A percentile compares a stretch with the other conserved stretches of the same genome.
phyloP scores from a whole-genome alignment of 1,140 invertebrate species.

The Drosophila littoralis region DNA sequence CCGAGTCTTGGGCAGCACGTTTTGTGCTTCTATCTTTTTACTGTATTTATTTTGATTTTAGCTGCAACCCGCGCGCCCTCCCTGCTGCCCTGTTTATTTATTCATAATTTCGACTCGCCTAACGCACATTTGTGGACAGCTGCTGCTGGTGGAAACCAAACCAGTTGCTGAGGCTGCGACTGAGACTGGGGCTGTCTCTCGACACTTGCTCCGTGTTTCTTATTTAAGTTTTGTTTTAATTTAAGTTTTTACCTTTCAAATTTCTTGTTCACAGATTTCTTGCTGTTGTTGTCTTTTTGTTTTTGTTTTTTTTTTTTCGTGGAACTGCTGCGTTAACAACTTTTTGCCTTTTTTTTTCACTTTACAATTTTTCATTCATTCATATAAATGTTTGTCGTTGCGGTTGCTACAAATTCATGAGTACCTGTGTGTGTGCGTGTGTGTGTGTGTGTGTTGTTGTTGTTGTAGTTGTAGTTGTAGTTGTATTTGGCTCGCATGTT shows the following conservation, averaged over 20 bases:
- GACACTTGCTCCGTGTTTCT: slow-evolving; percentile 70
- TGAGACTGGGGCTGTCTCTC: slow-evolving; percentile 49
- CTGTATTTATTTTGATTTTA: slow-evolving; percentile 74
- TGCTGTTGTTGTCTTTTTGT: slow-evolving; percentile 56
- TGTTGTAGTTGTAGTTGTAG: slow-evolving; percentile 25
- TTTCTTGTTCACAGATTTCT: slow-evolving; percentile 75
- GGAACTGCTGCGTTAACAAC: slow-evolving; percentile 81
- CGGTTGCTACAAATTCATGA: slow-evolving; percentile 27
- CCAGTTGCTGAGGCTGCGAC: slow-evolving; percentile 37
- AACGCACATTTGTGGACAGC: slow-evolving; percentile 78
- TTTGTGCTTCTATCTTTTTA: slow-evolving; percentile 49
- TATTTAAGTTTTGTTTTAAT: slow-evolving; percentile 75
- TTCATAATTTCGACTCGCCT: slow-evolving; percentile 67
- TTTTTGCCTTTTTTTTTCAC: slow-evolving; percentile 57
- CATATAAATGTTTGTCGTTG: slow-evolving; percentile 48
- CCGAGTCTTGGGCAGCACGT: slow-evolving; percentile 38
- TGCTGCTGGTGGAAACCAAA: slow-evolving; percentile 45
- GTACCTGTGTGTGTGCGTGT: slow-evolving; percentile 13
- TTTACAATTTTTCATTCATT: slow-evolving; percentile 81
- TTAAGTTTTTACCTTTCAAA: slow-evolving; percentile 78
- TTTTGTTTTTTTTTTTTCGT: slow-evolving; percentile 53
- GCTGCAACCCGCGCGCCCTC: slow-evolving; percentile 23
- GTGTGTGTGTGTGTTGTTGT: slow-evolving; percentile 16
- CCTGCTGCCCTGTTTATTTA: slow-evolving; percentile 61
- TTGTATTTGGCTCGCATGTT: slow-evolving; percentile 57